Percentiles rank a stretch among this genome's conserved stretches.
Evolutionary conservation across 2,888 invertebrate genomes (phyloP).

Genomic region (Alloplasta piceator): DNA sequence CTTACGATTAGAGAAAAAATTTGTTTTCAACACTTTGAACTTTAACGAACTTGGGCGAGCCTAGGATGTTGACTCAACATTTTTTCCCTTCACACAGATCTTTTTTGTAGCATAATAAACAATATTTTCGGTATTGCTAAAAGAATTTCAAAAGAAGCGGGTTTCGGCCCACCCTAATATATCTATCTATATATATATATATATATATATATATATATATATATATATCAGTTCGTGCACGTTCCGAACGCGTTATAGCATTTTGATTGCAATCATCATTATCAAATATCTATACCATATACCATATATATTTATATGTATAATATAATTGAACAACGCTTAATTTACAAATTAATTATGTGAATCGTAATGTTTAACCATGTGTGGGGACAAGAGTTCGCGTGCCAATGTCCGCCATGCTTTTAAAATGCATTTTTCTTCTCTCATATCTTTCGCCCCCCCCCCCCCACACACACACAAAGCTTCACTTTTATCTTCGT

Average conservation of each 20-base stretch:
- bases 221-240: not conserved
- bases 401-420: conserved; percentile 54
- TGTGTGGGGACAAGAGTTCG: conserved; percentile 34
- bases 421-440: conserved; percentile 47
- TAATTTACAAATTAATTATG: conserved; percentile 63
- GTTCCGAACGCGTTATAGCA: conserved; percentile 32
- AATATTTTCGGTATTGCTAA: too few relatives aligned
- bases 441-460: conserved; percentile 40
- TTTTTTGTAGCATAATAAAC: too few relatives aligned
- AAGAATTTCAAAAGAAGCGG: too few relatives aligned
- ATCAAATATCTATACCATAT: conserved; percentile 7
- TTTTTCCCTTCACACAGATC: too few relatives aligned
- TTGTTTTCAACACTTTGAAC: too few relatives aligned
- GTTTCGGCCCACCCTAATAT: too few relatives aligned
- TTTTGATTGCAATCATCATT: conserved; percentile 59
- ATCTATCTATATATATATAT: too few relatives aligned
- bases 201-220: not conserved
- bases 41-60: too few relatives aligned
- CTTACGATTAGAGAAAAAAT: too few relatives aligned
- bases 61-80: too few relatives aligned
- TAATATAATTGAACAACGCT: conserved; percentile 13
- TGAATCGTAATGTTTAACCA: not conserved
- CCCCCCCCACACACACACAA: conserved; percentile 29
- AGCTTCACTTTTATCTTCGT: conserved; percentile 22
- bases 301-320: not conserved